A percentile compares a stretch with the other conserved stretches of the same genome.
Conservation (phyloP, 1,140 invertebrate genomes). For the Lepidurus couesii region DNA sequence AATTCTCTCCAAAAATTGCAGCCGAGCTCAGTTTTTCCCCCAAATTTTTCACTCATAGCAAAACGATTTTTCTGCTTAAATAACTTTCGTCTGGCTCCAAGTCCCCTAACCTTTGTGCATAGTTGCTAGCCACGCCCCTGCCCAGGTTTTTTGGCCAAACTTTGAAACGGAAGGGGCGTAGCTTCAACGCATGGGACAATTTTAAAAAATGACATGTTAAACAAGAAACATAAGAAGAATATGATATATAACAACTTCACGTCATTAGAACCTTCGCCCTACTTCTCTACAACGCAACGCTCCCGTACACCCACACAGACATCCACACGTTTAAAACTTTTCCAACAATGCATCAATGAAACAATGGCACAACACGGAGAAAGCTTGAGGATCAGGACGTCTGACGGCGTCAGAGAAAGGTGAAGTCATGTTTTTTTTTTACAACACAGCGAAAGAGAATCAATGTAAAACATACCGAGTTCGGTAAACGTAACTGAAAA, state of each 20-base stretch:
- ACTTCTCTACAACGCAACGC: background rate
- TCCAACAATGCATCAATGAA: slow-evolving; percentile 19
- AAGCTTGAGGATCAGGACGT: slow-evolving; percentile 10
- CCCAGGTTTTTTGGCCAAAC: background rate
- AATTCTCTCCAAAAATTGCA: slow-evolving; percentile 12
- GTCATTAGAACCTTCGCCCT: background rate
- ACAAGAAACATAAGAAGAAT: no score
- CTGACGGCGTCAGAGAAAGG: background rate
- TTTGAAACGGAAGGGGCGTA: background rate
- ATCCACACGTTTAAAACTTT: background rate
- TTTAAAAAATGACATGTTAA: no score
- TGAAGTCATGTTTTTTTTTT: background rate
- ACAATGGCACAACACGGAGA: slow-evolving; percentile 21
- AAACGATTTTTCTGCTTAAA: no score
- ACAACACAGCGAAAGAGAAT: background rate
- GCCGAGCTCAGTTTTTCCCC: background rate
- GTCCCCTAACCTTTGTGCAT: slow-evolving; percentile 15
- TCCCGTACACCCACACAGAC: background rate
- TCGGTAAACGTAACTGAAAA: no score
- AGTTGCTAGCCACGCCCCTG: background rate
- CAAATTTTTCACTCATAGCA: background rate
- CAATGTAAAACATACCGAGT: background rate
- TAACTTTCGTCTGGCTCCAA: background rate
- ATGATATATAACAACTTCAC: no score
- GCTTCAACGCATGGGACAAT: background rate